A percentile compares a stretch with the other conserved stretches of the same genome.
phyloP scores from a whole-genome alignment of 2,113 vertebrate genomes.

The Machaerirhynchus nigripectus region DNA sequence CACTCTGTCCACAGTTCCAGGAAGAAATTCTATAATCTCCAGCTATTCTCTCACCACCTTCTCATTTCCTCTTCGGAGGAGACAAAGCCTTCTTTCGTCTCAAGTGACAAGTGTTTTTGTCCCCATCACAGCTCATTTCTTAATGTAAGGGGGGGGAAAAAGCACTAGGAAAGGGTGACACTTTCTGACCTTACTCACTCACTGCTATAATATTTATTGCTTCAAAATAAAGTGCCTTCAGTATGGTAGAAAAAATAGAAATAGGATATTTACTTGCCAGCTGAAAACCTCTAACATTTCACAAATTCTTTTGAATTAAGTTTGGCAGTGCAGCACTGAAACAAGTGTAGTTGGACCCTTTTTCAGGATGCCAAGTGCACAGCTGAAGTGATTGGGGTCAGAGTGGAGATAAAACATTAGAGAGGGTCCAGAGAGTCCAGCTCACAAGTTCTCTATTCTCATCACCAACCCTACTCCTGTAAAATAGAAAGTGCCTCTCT shows the following conservation, averaged over 20 bases:
- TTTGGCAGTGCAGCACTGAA: neutral
- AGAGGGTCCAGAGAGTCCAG: neutral
- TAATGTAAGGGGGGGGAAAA: neutral
- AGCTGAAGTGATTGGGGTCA: conserved; percentile 32
- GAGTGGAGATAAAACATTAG: neutral
- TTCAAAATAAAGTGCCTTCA: neutral
- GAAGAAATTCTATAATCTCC: neutral
- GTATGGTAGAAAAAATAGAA: neutral
- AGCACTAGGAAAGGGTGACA: neutral
- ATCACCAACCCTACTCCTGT: neutral
- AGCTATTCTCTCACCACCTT: neutral
- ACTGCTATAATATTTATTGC: neutral
- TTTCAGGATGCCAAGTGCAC: conserved; percentile 2
- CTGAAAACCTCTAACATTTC: neutral
- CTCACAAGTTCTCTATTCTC: neutral
- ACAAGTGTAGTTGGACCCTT: neutral
- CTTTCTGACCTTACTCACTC: neutral
- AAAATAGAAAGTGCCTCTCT: neutral
- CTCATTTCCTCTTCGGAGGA: neutral
- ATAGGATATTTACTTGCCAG: neutral
- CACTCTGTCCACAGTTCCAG: neutral
- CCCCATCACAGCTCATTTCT: neutral
- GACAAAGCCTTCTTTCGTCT: neutral
- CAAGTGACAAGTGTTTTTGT: neutral
- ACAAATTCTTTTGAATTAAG: neutral